These are phyloP conservation scores for Alloplasta piceator DNA, from an alignment of 2,888 invertebrate species.

Conservation along the genomic window DNA sequence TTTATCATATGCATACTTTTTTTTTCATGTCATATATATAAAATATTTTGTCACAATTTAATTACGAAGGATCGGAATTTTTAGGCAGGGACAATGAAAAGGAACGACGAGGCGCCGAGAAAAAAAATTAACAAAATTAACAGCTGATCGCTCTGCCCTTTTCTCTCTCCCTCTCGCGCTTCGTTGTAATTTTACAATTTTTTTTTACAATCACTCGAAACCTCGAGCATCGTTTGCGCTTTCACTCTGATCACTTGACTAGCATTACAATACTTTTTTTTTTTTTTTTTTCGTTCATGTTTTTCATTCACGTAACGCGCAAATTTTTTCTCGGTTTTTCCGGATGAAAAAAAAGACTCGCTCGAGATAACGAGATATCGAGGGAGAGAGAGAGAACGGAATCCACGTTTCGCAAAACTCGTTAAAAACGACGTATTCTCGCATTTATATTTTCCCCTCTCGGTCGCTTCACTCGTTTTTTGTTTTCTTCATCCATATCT, in stretches of 20 bases:
- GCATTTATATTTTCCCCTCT: slow-evolving; percentile 29
- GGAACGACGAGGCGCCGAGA: not conserved
- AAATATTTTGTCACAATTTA: slow-evolving; percentile 44
- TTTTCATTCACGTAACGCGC: slow-evolving; percentile 15
- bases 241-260: slow-evolving; percentile 68
- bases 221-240: too few relatives aligned
- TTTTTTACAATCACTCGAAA: too few relatives aligned
- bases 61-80: slow-evolving; percentile 13
- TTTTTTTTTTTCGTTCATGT: slow-evolving; percentile 28
- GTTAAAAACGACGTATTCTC: slow-evolving; percentile 21
- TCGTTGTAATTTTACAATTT: not conserved
- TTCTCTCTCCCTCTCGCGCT: slow-evolving; percentile 37
- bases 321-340: slow-evolving; percentile 26
- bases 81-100: slow-evolving; percentile 24
- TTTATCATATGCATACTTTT: slow-evolving; percentile 23
- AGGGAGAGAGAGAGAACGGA: slow-evolving; percentile 27
- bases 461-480: not conserved
- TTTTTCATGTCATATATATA: slow-evolving; percentile 35
- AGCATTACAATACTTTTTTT: slow-evolving; percentile 72
- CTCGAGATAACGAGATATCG: slow-evolving; percentile 41
- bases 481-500: slow-evolving; percentile 23
- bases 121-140: not conserved
- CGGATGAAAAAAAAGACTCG: not conserved
- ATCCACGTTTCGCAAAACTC: slow-evolving; percentile 37
- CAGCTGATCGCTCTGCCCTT: slow-evolving; percentile 1